Percentiles rank a stretch among this genome's conserved stretches.
Evolutionary conservation across 2,797 vertebrate genomes (phyloP).

Genomic region (Neomorphus geoffroyi): DNA sequence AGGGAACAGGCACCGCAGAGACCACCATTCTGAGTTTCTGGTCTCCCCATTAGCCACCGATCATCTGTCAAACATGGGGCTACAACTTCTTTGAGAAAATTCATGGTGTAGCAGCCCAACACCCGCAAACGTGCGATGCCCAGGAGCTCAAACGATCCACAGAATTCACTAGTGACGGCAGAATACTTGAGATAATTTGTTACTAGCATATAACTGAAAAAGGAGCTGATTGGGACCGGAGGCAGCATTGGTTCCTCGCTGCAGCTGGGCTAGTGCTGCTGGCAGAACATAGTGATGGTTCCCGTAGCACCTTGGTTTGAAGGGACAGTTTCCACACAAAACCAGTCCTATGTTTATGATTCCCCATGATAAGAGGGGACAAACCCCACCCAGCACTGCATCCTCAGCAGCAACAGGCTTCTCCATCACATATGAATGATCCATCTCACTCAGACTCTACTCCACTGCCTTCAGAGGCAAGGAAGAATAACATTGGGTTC

Average conservation of each 20-base stretch:
- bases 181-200: not conserved
- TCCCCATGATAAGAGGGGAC: not conserved
- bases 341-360: not conserved
- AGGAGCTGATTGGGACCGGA: not conserved
- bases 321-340: not conserved
- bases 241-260: not conserved
- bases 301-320: not conserved
- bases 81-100: not conserved
- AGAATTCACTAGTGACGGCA: not conserved
- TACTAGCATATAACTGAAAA: not conserved
- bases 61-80: not conserved
- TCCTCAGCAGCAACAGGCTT: not conserved
- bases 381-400: not conserved
- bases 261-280: not conserved
- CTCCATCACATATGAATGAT: slow-evolving; percentile 19
- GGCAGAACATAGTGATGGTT: not conserved
- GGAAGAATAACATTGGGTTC: not conserved
- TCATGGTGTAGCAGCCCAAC: not conserved
- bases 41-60: not conserved
- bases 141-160: not conserved
- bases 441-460: slow-evolving; percentile 9
- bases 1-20: not conserved
- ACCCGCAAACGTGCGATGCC: not conserved
- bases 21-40: not conserved
- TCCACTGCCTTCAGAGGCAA: not conserved